Evolutionary conservation across 2,888 invertebrate genomes (phyloP), one percentile per base, ranked within the genome.

Genomic region (Eupithecia exiguata): DNA sequence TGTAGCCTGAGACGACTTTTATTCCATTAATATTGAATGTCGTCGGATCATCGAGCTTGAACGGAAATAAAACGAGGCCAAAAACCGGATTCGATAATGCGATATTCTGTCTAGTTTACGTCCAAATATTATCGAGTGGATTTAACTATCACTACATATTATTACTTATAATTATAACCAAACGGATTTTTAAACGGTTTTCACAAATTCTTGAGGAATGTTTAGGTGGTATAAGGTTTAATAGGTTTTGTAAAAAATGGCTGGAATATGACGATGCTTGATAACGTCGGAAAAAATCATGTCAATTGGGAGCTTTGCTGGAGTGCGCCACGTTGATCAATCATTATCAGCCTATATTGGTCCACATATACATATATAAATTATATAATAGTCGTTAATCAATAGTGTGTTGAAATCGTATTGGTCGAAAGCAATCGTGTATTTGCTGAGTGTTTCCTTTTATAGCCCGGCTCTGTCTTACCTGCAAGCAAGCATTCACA

Each of bases 31-130:
- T 53, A 36, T 69, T 61, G 46, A 75, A 74, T 69, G 69, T 74
- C 74, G 72, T 75, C 74, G 49, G 70, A 70, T 70, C 66, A 66
- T 65, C 62, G 46, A 69, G 58, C 21, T 58, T 12, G 21, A 25
- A 69, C 77, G 73, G 77, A 78, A 74, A 69, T 74, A 58, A 74
- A 77, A 75, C 76, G 74, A 75, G 74, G 68, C 66, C 75, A 68
- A 62, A 76, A 75, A 75, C 78, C 79, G 79, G 78, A 79, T 77
- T 74, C n/a, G 35, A 73, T 43, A 66, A 30, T 66, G 74, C 72
- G 74, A 76, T 74, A 70, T 49, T 68, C 43, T 69, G 35, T 43
- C 72, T 65, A 58, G 67, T 30, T 61, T 63, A 62, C 69, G 69
- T 69, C 40, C 49, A 38, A 75, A 70, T 67, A n/a, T 69, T 25